A percentile compares a stretch with the other conserved stretches of the same genome.
Conservation (phyloP, 2,113 vertebrate genomes). For the Cavia aperea region DNA sequence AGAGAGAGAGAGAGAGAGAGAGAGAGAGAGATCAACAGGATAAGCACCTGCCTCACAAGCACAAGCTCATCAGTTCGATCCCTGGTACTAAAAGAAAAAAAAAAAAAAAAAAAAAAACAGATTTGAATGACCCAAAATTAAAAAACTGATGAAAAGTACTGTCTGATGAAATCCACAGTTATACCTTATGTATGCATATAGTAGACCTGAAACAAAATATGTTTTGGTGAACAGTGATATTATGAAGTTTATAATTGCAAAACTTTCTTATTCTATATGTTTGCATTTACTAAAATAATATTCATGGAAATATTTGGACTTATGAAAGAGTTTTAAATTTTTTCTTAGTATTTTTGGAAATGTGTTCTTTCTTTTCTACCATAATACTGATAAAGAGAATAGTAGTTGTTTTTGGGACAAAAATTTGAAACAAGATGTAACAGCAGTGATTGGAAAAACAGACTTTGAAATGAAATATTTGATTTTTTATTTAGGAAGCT, state of each 20-base stretch:
- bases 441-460: background rate
- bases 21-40: no score
- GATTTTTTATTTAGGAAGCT: background rate
- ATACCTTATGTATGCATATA: background rate
- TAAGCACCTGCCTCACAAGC: no score
- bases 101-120: no score
- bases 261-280: background rate
- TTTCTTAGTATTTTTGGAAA: conserved; percentile 1
- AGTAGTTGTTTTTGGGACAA: background rate
- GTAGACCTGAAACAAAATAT: background rate
- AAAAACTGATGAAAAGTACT: background rate
- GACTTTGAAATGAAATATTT: background rate
- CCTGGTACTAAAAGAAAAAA: no score
- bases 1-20: no score
- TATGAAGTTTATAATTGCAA: background rate
- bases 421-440: background rate
- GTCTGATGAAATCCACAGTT: background rate
- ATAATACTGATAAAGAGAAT: background rate
- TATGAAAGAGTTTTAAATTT: background rate
- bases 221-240: background rate
- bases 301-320: background rate
- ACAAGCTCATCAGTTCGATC: no score
- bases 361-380: background rate
- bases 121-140: background rate
- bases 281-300: background rate